Conservation (phyloP, 2,113 vertebrate genomes). For the Hoplias malabaricus region DNA sequence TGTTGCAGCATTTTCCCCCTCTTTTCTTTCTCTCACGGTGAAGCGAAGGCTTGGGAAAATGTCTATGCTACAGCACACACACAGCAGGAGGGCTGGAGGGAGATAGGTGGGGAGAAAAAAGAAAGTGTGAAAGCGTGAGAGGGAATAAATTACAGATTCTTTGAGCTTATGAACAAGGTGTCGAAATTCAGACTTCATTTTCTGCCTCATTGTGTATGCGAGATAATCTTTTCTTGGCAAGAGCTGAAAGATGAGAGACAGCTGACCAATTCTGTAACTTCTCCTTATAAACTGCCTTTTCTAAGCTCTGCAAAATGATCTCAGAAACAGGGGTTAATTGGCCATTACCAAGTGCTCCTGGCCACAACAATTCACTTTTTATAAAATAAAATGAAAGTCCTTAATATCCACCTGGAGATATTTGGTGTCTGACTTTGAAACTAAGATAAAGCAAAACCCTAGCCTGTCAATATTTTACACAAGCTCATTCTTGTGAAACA, state of each 20-base stretch:
- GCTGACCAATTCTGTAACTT: not conserved
- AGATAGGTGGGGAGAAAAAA: not conserved
- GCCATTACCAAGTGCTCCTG: too few relatives aligned
- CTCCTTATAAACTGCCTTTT: not conserved
- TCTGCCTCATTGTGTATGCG: not conserved
- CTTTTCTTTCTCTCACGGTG: not conserved
- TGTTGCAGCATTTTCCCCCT: constrained; percentile 2
- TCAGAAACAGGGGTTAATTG: too few relatives aligned
- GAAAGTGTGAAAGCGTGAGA: not conserved
- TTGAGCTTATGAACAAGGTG: not conserved
- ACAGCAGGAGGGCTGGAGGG: constrained; percentile 25
- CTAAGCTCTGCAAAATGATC: not conserved
- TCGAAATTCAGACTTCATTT: not conserved
- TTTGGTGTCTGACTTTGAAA: too few relatives aligned
- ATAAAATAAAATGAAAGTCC: not conserved
- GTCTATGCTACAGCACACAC: constrained; percentile 10
- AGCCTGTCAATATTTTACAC: not conserved
- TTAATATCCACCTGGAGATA: too few relatives aligned
- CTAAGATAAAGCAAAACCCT: not conserved
- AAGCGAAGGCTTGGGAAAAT: constrained; percentile 6
- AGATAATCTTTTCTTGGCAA: not conserved
- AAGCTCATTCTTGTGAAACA: not conserved
- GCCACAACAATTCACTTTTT: too few relatives aligned
- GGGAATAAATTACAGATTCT: not conserved
- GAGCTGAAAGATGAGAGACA: not conserved